Evolutionary conservation across 1,140 invertebrate species (phyloP).

Genomic region (Lasaia peninsularis): DNA sequence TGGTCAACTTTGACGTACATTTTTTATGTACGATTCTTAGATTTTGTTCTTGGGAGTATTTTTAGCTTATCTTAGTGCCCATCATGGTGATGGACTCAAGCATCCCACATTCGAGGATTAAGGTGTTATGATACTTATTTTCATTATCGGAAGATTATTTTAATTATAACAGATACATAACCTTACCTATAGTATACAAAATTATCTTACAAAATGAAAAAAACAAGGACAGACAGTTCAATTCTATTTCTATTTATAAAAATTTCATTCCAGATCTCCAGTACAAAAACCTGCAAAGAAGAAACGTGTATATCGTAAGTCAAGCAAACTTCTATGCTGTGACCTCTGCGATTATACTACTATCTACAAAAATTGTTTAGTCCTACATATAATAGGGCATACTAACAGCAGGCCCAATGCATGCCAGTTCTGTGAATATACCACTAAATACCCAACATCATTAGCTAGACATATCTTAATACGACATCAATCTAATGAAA

Average conservation of each 20-base stretch:
- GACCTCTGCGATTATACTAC: constrained; percentile 63
- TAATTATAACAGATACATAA: no score
- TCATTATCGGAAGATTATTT: no score
- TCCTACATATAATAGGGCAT: constrained; percentile 46
- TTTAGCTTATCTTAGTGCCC: no score
- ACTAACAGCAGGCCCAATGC: constrained; percentile 27
- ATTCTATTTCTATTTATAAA: not conserved
- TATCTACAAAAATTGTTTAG: constrained; percentile 59
- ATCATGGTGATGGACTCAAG: no score
- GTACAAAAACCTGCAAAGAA: constrained; percentile 14
- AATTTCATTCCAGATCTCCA: constrained; percentile 1
- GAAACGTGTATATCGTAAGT: constrained; percentile 22
- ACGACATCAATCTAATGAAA: constrained; percentile 30
- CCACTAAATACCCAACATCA: constrained; percentile 38
- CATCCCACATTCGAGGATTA: no score
- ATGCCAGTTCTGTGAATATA: constrained; percentile 38
- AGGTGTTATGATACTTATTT: no score
- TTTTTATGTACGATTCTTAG: no score
- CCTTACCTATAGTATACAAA: no score
- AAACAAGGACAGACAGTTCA: no score
- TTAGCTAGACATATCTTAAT: constrained; percentile 38
- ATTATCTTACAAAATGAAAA: no score
- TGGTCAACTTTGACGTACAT: no score
- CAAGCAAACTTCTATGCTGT: constrained; percentile 40
- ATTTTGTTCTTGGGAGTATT: no score